Evolutionary conservation across 2,113 vertebrate species (phyloP), one percentile per base, ranked within the genome.

Genomic region (Antennarius striatus): DNA sequence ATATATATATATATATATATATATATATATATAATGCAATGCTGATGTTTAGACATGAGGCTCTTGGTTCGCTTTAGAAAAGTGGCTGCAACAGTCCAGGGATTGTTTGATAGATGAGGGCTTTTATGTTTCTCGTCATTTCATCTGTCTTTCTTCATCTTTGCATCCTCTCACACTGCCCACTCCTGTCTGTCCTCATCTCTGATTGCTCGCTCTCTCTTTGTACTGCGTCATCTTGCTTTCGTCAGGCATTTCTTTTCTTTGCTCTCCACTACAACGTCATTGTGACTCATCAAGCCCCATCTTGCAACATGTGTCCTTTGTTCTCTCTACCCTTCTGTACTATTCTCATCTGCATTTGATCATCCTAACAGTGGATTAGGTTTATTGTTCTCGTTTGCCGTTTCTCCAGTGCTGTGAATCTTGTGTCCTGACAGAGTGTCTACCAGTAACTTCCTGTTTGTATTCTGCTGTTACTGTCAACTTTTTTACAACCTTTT

Each of bases 21-120:
- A n/a, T 22, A 22, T 22, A 22, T 22, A 22, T 22, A 22, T 22
- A 7, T 32, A 50, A 22, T 57, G n/a, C 63, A 36, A 1, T 60
- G 67, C 70, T 17, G 58, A 48, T 55, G 9, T 59, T 67, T 43
- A 56, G 10, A 59, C 16, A 55, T 14, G 30, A 22, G 28, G 39
- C 17, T 45, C 12, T 79, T 30, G 48, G 60, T 75, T 51, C 68
- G 30, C 48, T 56, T 63, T 72, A 47, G 14, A 55, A 64, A 77
- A 71, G 39, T 55, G 52, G 40, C 61, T 62, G 59, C 56, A 13
- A 6, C 2, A 42, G 57, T 69, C 17, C 49, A 7, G 42, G 50
- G 47, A 69, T 61, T 65, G 53, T 40, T 22, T 46, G 14, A 42
- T 56, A 58, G 56, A 68, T n/a, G 50, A 67, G n/a, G 48, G 48